Percentiles rank a stretch among this genome's conserved stretches.
Conservation (phyloP, 2,888 invertebrate genomes). For the Stenoptilia bipunctidactyla region DNA sequence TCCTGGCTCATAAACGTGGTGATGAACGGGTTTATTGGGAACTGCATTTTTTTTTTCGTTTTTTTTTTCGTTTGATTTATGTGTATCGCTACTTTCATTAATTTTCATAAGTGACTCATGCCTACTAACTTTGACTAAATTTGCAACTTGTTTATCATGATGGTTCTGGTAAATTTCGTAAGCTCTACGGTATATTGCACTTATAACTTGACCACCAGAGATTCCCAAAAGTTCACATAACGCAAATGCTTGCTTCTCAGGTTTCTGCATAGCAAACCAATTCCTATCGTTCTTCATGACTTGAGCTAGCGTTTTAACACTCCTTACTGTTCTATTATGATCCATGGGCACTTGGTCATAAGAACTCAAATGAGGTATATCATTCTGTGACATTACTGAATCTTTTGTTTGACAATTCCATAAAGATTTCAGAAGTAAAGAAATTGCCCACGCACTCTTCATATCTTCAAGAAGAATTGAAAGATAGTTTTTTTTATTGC, state of each 20-base stretch:
- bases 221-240: constrained; percentile 39
- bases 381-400: constrained; percentile 24
- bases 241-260: constrained; percentile 46
- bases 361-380: constrained; percentile 30
- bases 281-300: constrained; percentile 43
- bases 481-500: constrained; percentile 43
- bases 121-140: not conserved
- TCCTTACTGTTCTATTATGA: constrained; percentile 48
- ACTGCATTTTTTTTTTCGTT: too few species aligned
- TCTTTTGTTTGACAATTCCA: constrained; percentile 57
- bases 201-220: constrained; percentile 50
- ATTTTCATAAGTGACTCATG: not conserved
- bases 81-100: not conserved
- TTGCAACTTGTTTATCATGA: not conserved
- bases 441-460: constrained; percentile 39
- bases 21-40: too few species aligned
- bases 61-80: too few species aligned
- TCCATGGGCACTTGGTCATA: constrained; percentile 52
- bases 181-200: constrained; percentile 33
- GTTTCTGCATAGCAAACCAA: constrained; percentile 30
- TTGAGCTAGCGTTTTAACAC: constrained; percentile 29
- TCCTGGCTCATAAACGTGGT: too few species aligned
- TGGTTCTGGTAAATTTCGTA: constrained; percentile 29
- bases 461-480: constrained; percentile 37
- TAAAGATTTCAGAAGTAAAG: constrained; percentile 47